Evolutionary conservation across 2,797 vertebrate genomes (phyloP), one percentile per base, ranked within the genome.

Genomic region (Pempheris klunzingeri): DNA sequence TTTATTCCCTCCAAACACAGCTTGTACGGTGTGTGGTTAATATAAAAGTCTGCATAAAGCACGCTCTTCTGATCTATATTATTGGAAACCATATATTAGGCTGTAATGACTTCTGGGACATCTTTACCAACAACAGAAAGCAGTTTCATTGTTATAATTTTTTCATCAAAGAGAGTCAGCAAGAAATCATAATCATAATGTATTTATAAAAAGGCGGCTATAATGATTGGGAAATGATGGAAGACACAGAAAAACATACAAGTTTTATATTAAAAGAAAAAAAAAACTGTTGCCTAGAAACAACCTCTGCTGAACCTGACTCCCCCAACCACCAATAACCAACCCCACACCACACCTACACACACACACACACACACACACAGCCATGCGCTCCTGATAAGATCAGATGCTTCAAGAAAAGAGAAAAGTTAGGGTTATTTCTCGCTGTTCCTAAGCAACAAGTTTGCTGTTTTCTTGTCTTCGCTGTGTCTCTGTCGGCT

Each of bases 401-500:
- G 89, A 93, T 92, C 91, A 92, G 87, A 92, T 90, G 88, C 88
- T 85, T 88, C 83, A 84, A 83, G 80, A 90, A 92, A 94, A 93
- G 88, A 83, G 80, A 90, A 92, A 94, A 93, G 88, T 94, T 92
- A 82, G 83, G 87, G 85, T 92, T 90, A 90, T 90, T 90, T 92
- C 89, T 92, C 57, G 55, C 92, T 90, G 93, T 94, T 94, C 85
- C 93, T 92, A 87, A 92, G 93, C 93, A 94, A 94, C 93, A 92
- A 81, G 80, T 93, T 87, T 61, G 76, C 88, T 81, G 79, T 90
- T 87, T 89, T 88, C 80, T 66, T 87, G 73, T 71, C 63, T 85
- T 80, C 15, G 39, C 69, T 54, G n/a, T 66, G 69, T 90, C 74
- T 83, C 83, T 5, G 49, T 70, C 18, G 12, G 54, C 77, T 83